Percentiles rank a stretch among this genome's conserved stretches.
phyloP scores from a whole-genome alignment of 2,888 invertebrate genomes.

The Barypeithes pellucidus region DNA sequence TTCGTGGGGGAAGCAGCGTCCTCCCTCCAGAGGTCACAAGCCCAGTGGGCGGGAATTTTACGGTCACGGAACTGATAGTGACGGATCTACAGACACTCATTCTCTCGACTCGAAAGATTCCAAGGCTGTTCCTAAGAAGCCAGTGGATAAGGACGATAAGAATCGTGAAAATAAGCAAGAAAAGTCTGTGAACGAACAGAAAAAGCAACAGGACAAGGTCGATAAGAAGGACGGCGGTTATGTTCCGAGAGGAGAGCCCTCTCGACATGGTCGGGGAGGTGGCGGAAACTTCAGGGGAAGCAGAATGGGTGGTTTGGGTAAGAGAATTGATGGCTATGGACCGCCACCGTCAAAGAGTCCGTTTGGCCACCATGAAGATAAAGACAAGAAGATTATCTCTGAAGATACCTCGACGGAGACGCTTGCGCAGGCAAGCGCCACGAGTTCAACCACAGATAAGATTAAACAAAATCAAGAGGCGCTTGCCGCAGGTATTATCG shows the following conservation, averaged over 20 bases:
- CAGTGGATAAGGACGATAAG: slow-evolving; percentile 58
- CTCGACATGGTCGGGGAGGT: slow-evolving; percentile 86
- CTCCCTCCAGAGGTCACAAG: slow-evolving; percentile 71
- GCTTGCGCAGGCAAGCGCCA: slow-evolving; percentile 42
- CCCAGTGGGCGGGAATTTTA: slow-evolving; percentile 75
- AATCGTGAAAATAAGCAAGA: slow-evolving; percentile 60
- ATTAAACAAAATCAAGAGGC: slow-evolving; percentile 79
- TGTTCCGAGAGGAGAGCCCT: slow-evolving; percentile 91
- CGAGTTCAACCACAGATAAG: slow-evolving; percentile 76
- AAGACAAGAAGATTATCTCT: slow-evolving; percentile 62
- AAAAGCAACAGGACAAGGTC: slow-evolving; percentile 56
- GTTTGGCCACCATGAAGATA: slow-evolving; percentile 73
- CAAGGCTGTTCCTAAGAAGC: slow-evolving; percentile 54
- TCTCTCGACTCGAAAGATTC: slow-evolving; percentile 54
- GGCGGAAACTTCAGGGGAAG: slow-evolving; percentile 65
- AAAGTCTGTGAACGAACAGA: slow-evolving; percentile 58
- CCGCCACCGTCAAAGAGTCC: slow-evolving; percentile 88
- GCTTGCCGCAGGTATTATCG: slow-evolving; percentile 77
- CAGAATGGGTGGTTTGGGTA: slow-evolving; percentile 72
- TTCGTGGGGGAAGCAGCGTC: slow-evolving; percentile 42
- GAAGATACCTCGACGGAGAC: slow-evolving; percentile 37
- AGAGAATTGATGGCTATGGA: slow-evolving; percentile 83
- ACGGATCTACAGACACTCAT: slow-evolving; percentile 67
- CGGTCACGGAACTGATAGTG: slow-evolving; percentile 75
- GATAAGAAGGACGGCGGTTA: slow-evolving; percentile 69